phyloP scores from a whole-genome alignment of 2,113 vertebrate species.

The Pipra filicauda region DNA sequence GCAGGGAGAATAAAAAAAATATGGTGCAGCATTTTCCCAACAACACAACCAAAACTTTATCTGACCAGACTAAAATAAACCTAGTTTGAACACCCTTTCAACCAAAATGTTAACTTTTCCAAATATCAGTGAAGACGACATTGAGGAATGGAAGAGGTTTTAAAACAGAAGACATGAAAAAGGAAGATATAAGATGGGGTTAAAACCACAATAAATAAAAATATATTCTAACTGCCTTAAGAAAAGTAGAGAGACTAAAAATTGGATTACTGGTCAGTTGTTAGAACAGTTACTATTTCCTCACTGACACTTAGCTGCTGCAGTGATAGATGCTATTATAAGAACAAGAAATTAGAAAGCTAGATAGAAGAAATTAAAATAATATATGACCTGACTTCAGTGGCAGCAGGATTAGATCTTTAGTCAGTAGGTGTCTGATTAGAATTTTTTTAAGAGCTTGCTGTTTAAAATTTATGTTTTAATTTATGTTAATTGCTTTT shows the following conservation, averaged over 20 bases:
- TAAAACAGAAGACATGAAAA: background rate
- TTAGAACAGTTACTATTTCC: background rate
- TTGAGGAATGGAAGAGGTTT: background rate
- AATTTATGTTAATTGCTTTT: conserved; percentile 28
- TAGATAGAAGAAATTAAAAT: conserved; percentile 21
- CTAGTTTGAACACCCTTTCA: background rate
- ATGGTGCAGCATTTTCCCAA: background rate
- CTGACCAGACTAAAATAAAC: background rate
- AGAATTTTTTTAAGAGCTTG: background rate
- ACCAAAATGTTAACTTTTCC: background rate
- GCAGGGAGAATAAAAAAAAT: background rate
- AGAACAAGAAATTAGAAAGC: background rate
- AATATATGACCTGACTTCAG: background rate
- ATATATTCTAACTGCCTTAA: background rate
- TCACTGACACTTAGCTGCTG: background rate
- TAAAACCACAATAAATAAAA: background rate
- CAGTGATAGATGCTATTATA: background rate
- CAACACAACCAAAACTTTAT: background rate
- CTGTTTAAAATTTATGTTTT: conserved; percentile 16
- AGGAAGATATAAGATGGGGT: background rate
- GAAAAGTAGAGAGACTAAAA: background rate
- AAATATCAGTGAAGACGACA: background rate
- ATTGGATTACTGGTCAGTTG: background rate
- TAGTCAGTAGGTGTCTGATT: background rate
- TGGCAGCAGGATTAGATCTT: background rate